These are phyloP conservation scores for Peromyscus polionotus DNA, from an alignment of 2,113 vertebrate species.

Conservation along the genomic window DNA sequence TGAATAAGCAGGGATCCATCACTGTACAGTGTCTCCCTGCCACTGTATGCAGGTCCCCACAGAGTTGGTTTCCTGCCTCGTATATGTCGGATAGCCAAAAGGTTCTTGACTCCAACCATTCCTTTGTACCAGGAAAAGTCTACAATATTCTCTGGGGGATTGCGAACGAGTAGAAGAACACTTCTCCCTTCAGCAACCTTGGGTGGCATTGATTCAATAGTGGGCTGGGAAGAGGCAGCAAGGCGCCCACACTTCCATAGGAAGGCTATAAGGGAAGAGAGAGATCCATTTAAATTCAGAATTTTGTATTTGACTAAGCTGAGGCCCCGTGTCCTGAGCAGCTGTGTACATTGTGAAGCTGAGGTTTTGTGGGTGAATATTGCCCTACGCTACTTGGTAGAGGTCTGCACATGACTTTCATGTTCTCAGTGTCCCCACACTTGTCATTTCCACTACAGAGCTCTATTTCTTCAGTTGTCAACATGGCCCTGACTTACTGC, in stretches of 20 bases:
- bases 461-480: not conserved
- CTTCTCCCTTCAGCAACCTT: not conserved
- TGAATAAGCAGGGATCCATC: slow-evolving; percentile 58
- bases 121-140: not conserved
- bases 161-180: not conserved
- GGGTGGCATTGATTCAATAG: fast-evolving
- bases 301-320: not conserved
- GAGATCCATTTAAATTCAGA: not conserved
- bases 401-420: not conserved
- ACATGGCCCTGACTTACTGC: not conserved
- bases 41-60: fast-evolving
- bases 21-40: not conserved
- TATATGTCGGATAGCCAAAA: fast-evolving
- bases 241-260: not conserved
- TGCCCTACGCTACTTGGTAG: too few relatives aligned
- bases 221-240: not conserved
- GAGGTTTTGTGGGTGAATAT: not conserved
- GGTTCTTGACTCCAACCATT: fast-evolving
- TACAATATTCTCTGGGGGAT: fast-evolving
- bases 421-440: not conserved
- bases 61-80: fast-evolving
- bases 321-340: not conserved
- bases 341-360: not conserved
- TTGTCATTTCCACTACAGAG: not conserved
- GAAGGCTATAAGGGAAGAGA: not conserved